Percentiles rank a stretch among this genome's conserved stretches.
Conservation (phyloP, 2,888 invertebrate genomes). For the Caradrina kadenii region DNA sequence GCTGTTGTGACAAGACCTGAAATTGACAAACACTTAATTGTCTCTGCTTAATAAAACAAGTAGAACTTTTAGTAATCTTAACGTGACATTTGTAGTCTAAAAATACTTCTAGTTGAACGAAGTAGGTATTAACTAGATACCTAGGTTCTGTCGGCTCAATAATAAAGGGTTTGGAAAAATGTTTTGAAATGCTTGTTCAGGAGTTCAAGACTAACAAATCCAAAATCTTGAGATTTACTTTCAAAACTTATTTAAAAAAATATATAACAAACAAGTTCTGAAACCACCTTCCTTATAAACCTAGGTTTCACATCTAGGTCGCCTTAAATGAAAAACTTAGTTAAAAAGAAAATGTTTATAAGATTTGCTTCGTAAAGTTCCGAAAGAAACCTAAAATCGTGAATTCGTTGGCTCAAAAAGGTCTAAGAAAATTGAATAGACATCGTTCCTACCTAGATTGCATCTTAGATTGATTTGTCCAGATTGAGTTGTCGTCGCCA, state of each 20-base stretch:
- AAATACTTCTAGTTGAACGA: too few relatives aligned
- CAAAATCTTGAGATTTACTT: too few relatives aligned
- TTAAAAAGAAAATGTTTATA: slow-evolving; percentile 26
- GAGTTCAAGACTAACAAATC: too few relatives aligned
- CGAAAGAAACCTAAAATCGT: slow-evolving; percentile 6
- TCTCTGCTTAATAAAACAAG: too few relatives aligned
- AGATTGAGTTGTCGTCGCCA: slow-evolving; percentile 32
- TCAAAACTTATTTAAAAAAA: too few relatives aligned
- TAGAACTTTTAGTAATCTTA: too few relatives aligned
- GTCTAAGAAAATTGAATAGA: slow-evolving; percentile 1
- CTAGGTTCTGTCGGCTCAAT: background rate
- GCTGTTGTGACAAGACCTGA: slow-evolving; percentile 89
- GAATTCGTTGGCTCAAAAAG: slow-evolving; percentile 18
- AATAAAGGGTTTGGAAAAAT: background rate
- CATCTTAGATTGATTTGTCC: slow-evolving; percentile 4
- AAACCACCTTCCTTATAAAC: background rate
- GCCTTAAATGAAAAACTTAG: slow-evolving; percentile 26
- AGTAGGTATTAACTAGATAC: too few relatives aligned
- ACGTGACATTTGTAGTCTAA: too few relatives aligned
- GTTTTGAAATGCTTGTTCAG: background rate
- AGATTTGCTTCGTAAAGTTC: slow-evolving; percentile 35
- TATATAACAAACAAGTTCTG: background rate
- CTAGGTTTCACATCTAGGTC: background rate
- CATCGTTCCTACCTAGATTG: background rate
- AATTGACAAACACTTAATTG: background rate